Evolutionary conservation across 2,888 invertebrate genomes (phyloP).

Genomic region (Phyto melanocephala): DNA sequence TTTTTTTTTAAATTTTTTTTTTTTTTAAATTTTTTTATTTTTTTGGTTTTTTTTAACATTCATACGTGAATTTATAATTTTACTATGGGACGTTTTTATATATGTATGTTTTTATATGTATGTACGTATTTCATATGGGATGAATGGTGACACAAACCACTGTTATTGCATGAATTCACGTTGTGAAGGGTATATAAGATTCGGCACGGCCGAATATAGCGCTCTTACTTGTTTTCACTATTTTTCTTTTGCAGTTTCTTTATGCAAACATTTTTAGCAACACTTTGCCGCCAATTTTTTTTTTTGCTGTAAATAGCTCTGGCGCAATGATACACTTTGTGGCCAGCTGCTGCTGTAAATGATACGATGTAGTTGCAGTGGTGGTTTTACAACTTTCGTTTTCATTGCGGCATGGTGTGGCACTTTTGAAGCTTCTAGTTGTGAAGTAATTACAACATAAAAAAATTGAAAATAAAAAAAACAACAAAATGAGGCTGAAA

Average conservation of each 20-base stretch:
- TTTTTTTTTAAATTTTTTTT: no score
- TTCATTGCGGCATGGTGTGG: conserved; percentile 38
- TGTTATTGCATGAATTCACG: no score
- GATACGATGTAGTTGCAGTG: neutral
- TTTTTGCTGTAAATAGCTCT: neutral
- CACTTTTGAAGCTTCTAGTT: conserved; percentile 56
- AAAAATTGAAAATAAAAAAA: neutral
- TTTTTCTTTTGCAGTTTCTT: neutral
- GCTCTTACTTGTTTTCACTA: conserved; percentile 22
- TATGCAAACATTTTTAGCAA: conserved; percentile 26
- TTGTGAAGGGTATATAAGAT: no score
- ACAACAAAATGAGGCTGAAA: neutral
- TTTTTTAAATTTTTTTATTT: no score
- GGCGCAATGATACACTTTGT: conserved; percentile 33
- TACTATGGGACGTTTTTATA: no score
- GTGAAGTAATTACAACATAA: neutral
- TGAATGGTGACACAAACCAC: no score
- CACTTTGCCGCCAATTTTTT: conserved; percentile 14
- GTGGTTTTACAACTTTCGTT: conserved; percentile 56
- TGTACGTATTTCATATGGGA: no score
- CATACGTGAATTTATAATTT: no score
- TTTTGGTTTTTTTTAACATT: no score
- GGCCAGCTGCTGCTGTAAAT: neutral
- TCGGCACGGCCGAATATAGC: no score
- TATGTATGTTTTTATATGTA: no score